A percentile compares a stretch with the other conserved stretches of the same genome.
Conservation (phyloP, 2,797 vertebrate genomes). For the Euthynnus affinis region DNA sequence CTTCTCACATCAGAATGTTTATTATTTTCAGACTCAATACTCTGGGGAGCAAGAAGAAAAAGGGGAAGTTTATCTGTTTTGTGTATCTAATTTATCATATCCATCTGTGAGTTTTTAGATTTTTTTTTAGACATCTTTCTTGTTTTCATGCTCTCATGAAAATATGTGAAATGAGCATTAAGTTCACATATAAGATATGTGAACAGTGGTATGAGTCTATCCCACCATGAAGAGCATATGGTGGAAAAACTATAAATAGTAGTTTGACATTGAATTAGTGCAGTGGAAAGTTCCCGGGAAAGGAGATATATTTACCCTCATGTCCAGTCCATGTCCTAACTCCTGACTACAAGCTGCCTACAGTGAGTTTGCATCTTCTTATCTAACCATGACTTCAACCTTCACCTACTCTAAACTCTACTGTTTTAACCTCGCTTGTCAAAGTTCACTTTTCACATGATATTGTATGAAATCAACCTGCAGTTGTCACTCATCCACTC, state of each 20-base stretch:
- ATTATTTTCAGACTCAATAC: conserved; percentile 3
- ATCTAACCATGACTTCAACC: conserved; percentile 21
- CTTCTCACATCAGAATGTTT: not conserved
- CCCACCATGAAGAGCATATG: not conserved
- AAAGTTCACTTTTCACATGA: not conserved
- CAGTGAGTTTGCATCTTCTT: not conserved
- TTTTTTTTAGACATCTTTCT: not conserved
- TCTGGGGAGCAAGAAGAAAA: not conserved
- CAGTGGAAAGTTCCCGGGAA: not conserved
- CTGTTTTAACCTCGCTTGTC: not conserved
- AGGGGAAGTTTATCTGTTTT: conserved; percentile 1
- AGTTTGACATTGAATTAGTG: not conserved
- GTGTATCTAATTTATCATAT: not conserved
- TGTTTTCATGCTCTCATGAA: not conserved
- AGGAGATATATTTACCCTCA: not conserved
- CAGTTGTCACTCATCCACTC: not conserved
- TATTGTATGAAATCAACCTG: too few species aligned
- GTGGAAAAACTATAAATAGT: not conserved
- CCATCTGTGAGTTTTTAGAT: not conserved
- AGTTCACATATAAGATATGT: not conserved
- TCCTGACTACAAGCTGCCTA: not conserved
- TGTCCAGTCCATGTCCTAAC: not conserved
- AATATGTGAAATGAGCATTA: not conserved
- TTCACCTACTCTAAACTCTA: not conserved
- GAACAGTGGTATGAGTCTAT: not conserved